Evolutionary conservation across 2,888 invertebrate species (phyloP), one percentile per base, ranked within the genome.

Genomic region (Drosophila rellima): DNA sequence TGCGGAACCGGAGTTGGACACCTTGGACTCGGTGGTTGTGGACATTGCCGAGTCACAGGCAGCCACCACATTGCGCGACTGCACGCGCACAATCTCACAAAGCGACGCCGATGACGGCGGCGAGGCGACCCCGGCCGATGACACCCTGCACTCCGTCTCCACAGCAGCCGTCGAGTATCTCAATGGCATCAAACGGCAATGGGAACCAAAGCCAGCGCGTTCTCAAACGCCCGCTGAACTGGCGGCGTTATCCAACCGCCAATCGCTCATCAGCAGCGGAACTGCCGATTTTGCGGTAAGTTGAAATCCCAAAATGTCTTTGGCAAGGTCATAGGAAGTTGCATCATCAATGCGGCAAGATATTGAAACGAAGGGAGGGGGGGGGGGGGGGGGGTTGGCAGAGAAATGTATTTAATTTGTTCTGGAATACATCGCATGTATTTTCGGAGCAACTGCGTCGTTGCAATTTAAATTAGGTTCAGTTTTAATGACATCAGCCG

Each of bases 41-140:
- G 51, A 72, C n/a, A 42, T 70, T 54, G 55, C 37, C 20, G 63
- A 70, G 48, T 67, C 80, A 6, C 65, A 85, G 20, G 54, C 76
- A 44, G 86, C 87, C 15, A 79, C 78, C 52, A 78, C 82, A 48
- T 57, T 82, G 55, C 87, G 91, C 64, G 91, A 91, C 56, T 78
- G 71, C 37, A 89, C 91, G 59, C 91, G 91, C 76, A 91, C 91
- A 69, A 78, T 91, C 72, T 91, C 91, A 65, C 88, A 90, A 64
- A 80, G 87, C 68, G 91, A 91, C 57, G 65, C 66, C 18, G 87
- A 87, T 18, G 90, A 87, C 26, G 70, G 73, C 18, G 79, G 67
- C 35, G 89, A 86, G 42, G 80, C 75, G 1, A 78, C 83, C 23
- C 73, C 74, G 13, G 75, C 76, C 1, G 87, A 78, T 29, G 88